phyloP scores from a whole-genome alignment of 1,140 invertebrate species.

The Drosophila carrolli region DNA sequence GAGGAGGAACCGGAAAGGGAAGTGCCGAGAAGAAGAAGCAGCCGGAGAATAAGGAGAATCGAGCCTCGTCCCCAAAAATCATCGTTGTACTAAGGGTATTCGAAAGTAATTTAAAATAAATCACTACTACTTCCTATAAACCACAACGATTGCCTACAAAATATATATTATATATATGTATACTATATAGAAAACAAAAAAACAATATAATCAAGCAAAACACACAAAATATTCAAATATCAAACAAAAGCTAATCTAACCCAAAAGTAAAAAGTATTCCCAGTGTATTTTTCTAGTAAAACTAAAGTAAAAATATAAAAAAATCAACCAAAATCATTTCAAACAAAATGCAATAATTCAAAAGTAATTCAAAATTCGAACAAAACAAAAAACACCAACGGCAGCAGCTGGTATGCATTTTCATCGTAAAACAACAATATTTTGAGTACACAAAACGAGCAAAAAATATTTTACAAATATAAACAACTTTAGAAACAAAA shows the following conservation, averaged over 20 bases:
- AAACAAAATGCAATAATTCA: constrained; percentile 57
- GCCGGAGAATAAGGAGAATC: constrained; percentile 10
- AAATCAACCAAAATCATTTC: constrained; percentile 24
- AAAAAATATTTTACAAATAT: constrained; percentile 4
- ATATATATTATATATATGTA: constrained; percentile 67
- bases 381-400: constrained; percentile 51
- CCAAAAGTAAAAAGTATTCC: constrained; percentile 62
- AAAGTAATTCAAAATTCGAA: constrained; percentile 55
- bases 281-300: constrained; percentile 83
- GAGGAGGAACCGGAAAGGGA: constrained; percentile 18
- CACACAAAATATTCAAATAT: constrained; percentile 68
- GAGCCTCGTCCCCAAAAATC: constrained; percentile 33
- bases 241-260: constrained; percentile 66
- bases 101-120: constrained; percentile 61
- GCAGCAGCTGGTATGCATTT: constrained; percentile 75
- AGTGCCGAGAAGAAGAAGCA: constrained; percentile 16
- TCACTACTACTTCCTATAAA: constrained; percentile 81
- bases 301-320: constrained; percentile 60
- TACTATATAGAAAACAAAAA: constrained; percentile 50
- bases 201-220: constrained; percentile 69
- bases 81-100: constrained; percentile 52
- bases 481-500: constrained; percentile 28
- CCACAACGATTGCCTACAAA: constrained; percentile 82
- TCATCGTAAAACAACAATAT: constrained; percentile 53
- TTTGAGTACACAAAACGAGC: constrained; percentile 45